Base-by-base conservation (phyloP, 2,113 vertebrate genomes). In the Corythaeola cristata region DNA sequence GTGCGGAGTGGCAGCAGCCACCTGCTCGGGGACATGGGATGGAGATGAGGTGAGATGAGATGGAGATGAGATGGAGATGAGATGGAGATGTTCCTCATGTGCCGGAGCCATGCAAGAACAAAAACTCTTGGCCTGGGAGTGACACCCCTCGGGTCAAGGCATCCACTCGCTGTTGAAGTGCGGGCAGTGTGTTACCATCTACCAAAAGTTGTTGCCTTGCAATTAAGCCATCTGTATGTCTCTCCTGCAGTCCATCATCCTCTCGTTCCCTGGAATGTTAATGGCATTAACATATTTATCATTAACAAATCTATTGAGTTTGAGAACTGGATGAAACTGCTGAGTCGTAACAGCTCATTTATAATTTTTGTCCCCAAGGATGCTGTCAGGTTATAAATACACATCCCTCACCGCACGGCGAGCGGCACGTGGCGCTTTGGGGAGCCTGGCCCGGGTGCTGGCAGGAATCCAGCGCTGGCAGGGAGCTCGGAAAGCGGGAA, bases 281-380 rank as follows among this genome's bases (percentile, higher is more conserved):
- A 89, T 78, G 81, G 39, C 69, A 79, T 95, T 91, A 89, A 80
- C 63, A 22, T 84, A 85, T 89, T 94, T 92, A 95, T 94, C 89
- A 85, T 71, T 75, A 94, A 89, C 76, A 82, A 87, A 91, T 91
- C 80, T 82, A 72, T 85, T 45, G 55, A 56, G 44, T 78, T 75
- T 64, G 84, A 87, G 91, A 92, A 82, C 89, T 72, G 80, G 49
- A 64, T 94, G 81, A 72, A 95, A 49, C 69, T 59, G 80, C 89
- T 82, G 91, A 91, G 69, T 64, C 0, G 33, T 78, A 85, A 45
- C 93, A 82, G 39, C 89, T 87, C 81, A 13, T 88, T 91, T 76
- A 44, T 68, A 52, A 52, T 52, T 37, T 28, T n/a, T 1, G 1
- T 78, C 77, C 76, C 90, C 0, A 2, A 87, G 89, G 91, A 89